phyloP scores from a whole-genome alignment of 2,888 invertebrate species.

The Gymnoscelis rufifasciata region DNA sequence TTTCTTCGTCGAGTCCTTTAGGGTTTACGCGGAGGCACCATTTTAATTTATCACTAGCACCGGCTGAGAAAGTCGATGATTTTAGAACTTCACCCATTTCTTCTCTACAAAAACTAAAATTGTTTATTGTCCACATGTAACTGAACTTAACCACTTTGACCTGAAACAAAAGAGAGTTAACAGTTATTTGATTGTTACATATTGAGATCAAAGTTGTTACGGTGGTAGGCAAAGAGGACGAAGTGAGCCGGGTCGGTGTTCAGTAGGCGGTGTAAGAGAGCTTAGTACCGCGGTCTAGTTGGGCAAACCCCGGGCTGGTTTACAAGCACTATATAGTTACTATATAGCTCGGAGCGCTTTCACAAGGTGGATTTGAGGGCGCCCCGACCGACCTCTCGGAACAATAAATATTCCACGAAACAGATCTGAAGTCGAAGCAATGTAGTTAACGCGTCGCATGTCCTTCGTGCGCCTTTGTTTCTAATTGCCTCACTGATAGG shows the following conservation, averaged over 20 bases:
- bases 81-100: conserved; percentile 99
- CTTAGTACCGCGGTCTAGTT: conserved; percentile 7
- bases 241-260: conserved; percentile 21
- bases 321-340: neutral
- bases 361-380: conserved; percentile 33
- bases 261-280: conserved; percentile 4
- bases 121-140: conserved; percentile 99
- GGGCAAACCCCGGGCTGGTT: neutral
- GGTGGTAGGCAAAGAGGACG: conserved; percentile 28
- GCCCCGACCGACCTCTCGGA: conserved; percentile 29
- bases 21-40: conserved; percentile 99
- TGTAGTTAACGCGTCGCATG: conserved; percentile 34
- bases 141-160: conserved; percentile 99
- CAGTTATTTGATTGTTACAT: conserved; percentile 31
- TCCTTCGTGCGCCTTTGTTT: conserved; percentile 41
- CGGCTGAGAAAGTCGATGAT: conserved; percentile 99
- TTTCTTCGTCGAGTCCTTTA: conserved; percentile 99
- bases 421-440: conserved; percentile 35
- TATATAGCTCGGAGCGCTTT: conserved; percentile 26
- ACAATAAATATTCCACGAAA: conserved; percentile 43
- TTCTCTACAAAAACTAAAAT: conserved; percentile 99
- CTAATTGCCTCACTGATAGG: conserved; percentile 49
- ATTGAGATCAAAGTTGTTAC: conserved; percentile 31
- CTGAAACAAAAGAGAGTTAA: conserved; percentile 80
- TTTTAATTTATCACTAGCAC: conserved; percentile 99